phyloP scores from a whole-genome alignment of 2,888 invertebrate species.

The Cryptops parisi region DNA sequence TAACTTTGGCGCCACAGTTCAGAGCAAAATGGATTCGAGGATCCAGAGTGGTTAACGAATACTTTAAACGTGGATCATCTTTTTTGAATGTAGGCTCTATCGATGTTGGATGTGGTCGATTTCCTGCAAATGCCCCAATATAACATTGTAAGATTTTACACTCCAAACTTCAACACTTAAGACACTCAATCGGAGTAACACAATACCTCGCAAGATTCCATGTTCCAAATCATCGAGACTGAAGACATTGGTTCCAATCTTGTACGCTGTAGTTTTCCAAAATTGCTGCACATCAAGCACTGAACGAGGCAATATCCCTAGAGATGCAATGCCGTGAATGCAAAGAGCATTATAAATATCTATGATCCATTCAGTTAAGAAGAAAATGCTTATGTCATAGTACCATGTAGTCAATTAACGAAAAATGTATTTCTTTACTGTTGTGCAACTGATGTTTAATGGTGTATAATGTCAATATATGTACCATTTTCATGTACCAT shows the following conservation, averaged over 20 bases:
- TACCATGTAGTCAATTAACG: too few relatives aligned
- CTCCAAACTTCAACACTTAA: not conserved
- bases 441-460: too few relatives aligned
- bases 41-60: conserved; percentile 26
- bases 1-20: conserved; percentile 34
- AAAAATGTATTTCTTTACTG: not conserved
- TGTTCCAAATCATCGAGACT: conserved; percentile 36
- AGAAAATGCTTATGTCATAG: too few relatives aligned
- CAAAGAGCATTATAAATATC: conserved; percentile 33
- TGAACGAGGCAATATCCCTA: conserved; percentile 26
- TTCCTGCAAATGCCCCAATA: conserved; percentile 24
- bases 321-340: conserved; percentile 29
- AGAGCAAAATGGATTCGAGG: conserved; percentile 35
- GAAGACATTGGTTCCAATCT: conserved; percentile 28
- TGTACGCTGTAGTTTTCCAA: conserved; percentile 32
- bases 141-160: too few relatives aligned
- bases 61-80: conserved; percentile 28
- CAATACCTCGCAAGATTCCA: conserved; percentile 31
- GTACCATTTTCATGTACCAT: too few relatives aligned
- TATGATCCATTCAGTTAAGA: conserved; percentile 11
- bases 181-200: not conserved
- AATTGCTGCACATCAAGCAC: conserved; percentile 31
- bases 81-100: conserved; percentile 26
- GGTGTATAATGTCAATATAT: too few relatives aligned
- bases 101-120: conserved; percentile 30